These are phyloP conservation scores for Deladenus siricidicola DNA, from an alignment of 2,888 invertebrate species.

Conservation along the genomic window DNA sequence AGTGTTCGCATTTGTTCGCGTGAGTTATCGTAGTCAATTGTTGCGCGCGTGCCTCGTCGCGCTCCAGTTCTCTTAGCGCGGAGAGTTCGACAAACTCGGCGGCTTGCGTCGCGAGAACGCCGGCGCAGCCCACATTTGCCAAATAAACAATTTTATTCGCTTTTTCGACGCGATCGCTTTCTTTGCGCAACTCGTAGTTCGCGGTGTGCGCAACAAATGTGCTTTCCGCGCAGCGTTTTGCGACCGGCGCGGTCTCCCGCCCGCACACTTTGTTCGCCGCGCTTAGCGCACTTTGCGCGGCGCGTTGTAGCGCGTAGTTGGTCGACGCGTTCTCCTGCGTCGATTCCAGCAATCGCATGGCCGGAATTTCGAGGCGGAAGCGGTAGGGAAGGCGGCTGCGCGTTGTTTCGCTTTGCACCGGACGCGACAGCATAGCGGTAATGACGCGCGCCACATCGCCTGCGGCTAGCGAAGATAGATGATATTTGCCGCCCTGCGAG, in stretches of 20 bases:
- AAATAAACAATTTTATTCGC: conserved; percentile 18
- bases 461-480: conserved; percentile 31
- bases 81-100: conserved; percentile 34
- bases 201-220: conserved; percentile 15
- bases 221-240: conserved; percentile 11
- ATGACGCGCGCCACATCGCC: conserved; percentile 20
- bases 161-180: neutral
- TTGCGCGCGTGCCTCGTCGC: conserved; percentile 14
- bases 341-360: conserved; percentile 23
- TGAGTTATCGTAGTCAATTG: conserved; percentile 28
- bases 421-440: conserved; percentile 2
- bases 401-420: conserved; percentile 7
- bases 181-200: conserved; percentile 22
- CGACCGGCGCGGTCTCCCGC: conserved; percentile 1
- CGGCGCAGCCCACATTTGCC: conserved; percentile 19
- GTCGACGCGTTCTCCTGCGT: conserved; percentile 17
- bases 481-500: conserved; percentile 32
- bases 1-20: conserved; percentile 25
- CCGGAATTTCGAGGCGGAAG: conserved; percentile 1
- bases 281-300: conserved; percentile 1
- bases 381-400: conserved; percentile 11
- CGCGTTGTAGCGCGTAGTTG: conserved; percentile 4
- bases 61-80: conserved; percentile 27
- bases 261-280: neutral
- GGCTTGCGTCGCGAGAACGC: conserved; percentile 36